Base-by-base conservation (phyloP, 2,888 invertebrate genomes). In the Lasioglossum malachurum region DNA sequence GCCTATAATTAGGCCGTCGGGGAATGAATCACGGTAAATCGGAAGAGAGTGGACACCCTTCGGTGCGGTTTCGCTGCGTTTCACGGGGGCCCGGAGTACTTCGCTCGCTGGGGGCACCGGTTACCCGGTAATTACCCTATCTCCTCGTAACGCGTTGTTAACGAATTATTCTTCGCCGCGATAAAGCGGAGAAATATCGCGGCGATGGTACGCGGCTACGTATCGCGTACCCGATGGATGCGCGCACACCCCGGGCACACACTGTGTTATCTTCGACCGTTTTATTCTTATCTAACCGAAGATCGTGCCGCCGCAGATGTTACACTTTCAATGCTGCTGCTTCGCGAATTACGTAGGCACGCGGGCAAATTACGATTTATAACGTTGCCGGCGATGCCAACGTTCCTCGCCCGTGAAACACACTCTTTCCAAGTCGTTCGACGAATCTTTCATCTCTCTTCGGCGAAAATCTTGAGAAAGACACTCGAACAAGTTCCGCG, bases 91-190 rank as follows among this genome's bases (percentile, higher is more conserved):
- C 23, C 41, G 12, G n/a, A 10, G 71, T n/a, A 5, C 38, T 14
- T 19, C 14, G 71, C 74, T 46, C 16, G 87, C 80, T 64, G 44
- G 41, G 69, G 87, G 83, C 78, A 67, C 60, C 27, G 80, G 87
- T 88, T 89, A 91, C 90, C 92, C 89, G 90, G 90, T 92, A 93
- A 94, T 94, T 94, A 94, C 92, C 91, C 91, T 93, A 93, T 94
- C 93, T 91, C 72, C 85, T 75, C 88, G 89, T 91, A 93, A 93
- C 91, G 91, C 93, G 92, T 89, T 91, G 92, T 92, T 93, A 93
- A 94, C 94, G 92, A 93, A 93, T 94, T 93, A 92, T 93, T 93
- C 91, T 91, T 92, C 89, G 87, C 82, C 75, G 76, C 90, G 93
- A 94, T 94, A 94, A 89, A 90, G 90, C 89, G 88, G 90, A 93